Evolutionary conservation across 2,113 vertebrate genomes (phyloP).

Genomic region (Sorex fumeus): DNA sequence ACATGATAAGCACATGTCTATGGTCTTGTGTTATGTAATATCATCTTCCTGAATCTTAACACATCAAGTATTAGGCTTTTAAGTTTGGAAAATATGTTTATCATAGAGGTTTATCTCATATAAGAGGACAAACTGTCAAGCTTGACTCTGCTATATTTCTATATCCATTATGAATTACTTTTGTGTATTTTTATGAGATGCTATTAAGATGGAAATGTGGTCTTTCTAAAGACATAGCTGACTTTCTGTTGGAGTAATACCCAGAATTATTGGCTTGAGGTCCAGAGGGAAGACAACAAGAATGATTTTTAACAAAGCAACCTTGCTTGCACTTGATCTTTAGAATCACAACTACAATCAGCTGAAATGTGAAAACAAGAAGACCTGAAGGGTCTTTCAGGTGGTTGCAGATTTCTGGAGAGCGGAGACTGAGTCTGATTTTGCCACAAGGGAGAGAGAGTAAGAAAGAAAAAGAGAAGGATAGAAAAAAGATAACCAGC

Average conservation of each 20-base stretch:
- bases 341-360: rapidly evolving
- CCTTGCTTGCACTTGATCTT: rapidly evolving
- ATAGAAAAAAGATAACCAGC: neutral
- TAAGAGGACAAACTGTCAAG: neutral
- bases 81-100: neutral
- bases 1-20: neutral
- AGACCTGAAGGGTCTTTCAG: neutral
- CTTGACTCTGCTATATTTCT: neutral
- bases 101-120: neutral
- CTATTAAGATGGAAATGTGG: neutral
- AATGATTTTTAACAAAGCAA: too few species aligned
- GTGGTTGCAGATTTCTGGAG: neutral
- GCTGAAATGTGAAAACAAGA: neutral
- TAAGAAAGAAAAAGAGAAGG: neutral
- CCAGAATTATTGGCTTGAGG: rapidly evolving
- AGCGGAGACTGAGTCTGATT: neutral
- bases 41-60: neutral
- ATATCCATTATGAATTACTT: neutral
- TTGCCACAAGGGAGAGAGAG: neutral
- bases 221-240: neutral
- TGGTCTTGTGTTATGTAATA: neutral
- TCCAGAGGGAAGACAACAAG: neutral
- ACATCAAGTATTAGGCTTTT: neutral
- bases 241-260: neutral
- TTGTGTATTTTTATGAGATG: neutral